phyloP scores from a whole-genome alignment of 2,888 invertebrate genomes.

The Dexiosoma caninum region DNA sequence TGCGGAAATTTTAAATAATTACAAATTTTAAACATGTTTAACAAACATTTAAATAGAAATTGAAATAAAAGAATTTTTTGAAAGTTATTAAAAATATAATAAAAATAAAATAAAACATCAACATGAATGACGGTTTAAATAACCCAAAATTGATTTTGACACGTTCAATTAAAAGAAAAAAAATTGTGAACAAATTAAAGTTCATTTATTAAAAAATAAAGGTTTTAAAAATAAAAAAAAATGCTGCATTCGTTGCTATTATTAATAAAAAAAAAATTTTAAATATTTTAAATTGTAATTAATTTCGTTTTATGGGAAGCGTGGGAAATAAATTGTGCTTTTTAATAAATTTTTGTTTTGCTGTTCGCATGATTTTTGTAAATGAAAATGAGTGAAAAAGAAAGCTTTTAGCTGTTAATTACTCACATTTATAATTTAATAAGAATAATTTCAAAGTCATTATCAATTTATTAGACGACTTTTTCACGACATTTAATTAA shows the following conservation, averaged over 20 bases:
- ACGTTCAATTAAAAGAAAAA: slow-evolving; percentile 49
- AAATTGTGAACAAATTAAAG: slow-evolving; percentile 40
- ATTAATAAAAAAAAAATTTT: not conserved
- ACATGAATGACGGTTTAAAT: not conserved
- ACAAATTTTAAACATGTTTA: slow-evolving; percentile 48
- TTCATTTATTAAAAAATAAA: slow-evolving; percentile 18
- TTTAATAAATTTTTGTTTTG: not conserved
- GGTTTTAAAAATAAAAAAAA: not conserved
- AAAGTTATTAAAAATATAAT: slow-evolving; percentile 7
- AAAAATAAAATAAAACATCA: not conserved
- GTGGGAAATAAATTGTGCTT: slow-evolving; percentile 51
- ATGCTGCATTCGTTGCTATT: not conserved
- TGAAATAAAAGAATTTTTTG: slow-evolving; percentile 7
- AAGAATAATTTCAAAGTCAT: slow-evolving; percentile 38
- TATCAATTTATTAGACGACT: slow-evolving; percentile 6
- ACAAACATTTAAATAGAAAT: slow-evolving; percentile 27
- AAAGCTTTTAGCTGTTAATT: slow-evolving; percentile 18
- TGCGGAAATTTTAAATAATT: slow-evolving; percentile 17
- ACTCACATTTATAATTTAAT: not conserved
- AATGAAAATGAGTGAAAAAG: slow-evolving; percentile 15
- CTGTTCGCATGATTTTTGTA: not conserved
- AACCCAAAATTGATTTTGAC: slow-evolving; percentile 55
- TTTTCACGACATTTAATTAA: not conserved
- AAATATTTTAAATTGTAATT: slow-evolving; percentile 29
- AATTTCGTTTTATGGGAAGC: slow-evolving; percentile 42